Conservation (phyloP, 2,797 vertebrate species). For the Agapornis canus region DNA sequence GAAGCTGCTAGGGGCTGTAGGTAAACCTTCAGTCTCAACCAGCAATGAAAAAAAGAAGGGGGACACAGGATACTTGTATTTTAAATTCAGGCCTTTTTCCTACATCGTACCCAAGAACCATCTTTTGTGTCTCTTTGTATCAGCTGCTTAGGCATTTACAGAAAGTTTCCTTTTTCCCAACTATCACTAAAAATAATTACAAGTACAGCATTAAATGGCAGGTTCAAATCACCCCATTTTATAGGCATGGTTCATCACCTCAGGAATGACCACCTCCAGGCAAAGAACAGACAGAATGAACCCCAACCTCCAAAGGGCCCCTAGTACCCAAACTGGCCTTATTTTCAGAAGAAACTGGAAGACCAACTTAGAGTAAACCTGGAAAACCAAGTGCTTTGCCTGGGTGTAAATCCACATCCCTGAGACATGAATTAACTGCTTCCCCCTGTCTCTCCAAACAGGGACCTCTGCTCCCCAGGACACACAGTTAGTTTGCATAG, state of each 20-base stretch:
- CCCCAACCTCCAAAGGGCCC: neutral
- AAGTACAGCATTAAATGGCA: neutral
- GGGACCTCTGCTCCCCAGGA: neutral
- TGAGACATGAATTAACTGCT: neutral
- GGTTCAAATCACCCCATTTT: neutral
- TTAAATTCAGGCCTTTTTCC: neutral
- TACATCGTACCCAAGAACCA: neutral
- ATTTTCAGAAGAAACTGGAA: neutral
- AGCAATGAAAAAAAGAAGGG: neutral
- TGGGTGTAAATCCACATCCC: neutral
- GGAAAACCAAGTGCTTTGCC: neutral
- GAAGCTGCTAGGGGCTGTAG: neutral
- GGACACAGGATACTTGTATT: neutral
- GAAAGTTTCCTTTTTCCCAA: neutral
- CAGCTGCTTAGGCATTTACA: neutral
- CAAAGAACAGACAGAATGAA: neutral
- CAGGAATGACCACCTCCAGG: neutral
- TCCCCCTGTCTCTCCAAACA: neutral
- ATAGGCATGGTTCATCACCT: neutral
- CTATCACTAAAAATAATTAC: neutral
- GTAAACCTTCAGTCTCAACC: neutral
- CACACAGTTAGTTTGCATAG: fast-evolving
- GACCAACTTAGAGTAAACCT: neutral
- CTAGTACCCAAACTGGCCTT: neutral
- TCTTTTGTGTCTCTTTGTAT: neutral